These are phyloP conservation scores for Autographa pulchrina DNA, from an alignment of 2,888 invertebrate genomes.

Conservation along the genomic window DNA sequence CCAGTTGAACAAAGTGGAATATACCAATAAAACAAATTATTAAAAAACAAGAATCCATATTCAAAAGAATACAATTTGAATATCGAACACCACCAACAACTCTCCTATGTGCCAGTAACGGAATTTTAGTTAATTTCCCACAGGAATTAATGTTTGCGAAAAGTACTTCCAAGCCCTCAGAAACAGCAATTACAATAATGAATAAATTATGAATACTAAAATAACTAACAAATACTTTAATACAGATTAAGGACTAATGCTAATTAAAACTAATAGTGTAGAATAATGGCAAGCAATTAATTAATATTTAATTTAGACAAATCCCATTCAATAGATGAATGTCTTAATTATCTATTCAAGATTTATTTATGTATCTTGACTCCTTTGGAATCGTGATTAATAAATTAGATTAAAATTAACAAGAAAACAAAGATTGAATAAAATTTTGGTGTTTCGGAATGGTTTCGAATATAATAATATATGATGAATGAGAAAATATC, in stretches of 20 bases:
- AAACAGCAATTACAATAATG: neutral
- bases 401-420: no score
- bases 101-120: neutral
- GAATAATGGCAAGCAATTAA: neutral
- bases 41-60: no score
- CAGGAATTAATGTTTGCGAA: neutral
- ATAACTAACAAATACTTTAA: neutral
- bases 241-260: neutral
- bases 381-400: neutral
- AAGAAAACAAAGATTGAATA: no score
- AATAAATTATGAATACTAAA: slow-evolving; percentile 1
- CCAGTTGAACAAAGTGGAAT: no score
- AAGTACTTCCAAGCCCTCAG: neutral
- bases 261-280: neutral
- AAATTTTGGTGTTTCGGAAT: no score
- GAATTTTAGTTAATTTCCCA: neutral
- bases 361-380: neutral
- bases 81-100: neutral
- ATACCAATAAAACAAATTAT: no score
- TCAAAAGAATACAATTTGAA: neutral
- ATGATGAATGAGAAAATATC: no score
- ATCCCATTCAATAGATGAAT: neutral
- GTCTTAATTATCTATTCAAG: neutral
- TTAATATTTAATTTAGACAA: neutral
- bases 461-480: no score